Evolutionary conservation across 2,888 invertebrate species (phyloP).

Genomic region (Pandemis corylana): DNA sequence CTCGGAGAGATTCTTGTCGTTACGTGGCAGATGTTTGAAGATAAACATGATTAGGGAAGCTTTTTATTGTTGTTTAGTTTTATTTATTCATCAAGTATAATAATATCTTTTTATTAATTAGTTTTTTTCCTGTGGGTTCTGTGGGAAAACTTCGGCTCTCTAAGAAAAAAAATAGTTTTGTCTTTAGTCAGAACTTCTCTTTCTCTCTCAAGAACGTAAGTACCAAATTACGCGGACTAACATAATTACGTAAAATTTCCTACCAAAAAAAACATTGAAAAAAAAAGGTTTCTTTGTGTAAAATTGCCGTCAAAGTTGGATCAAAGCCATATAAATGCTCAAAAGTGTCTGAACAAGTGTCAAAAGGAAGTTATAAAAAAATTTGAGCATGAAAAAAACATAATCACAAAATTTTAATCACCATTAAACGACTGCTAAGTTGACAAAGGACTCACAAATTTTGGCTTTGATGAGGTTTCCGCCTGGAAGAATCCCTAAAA

Average conservation of each 20-base stretch:
- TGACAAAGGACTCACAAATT: slow-evolving; percentile 32
- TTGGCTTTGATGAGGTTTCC: slow-evolving; percentile 32
- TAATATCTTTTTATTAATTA: no score
- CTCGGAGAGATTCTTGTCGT: neutral
- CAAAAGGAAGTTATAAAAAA: neutral
- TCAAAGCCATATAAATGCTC: neutral
- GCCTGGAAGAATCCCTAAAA: slow-evolving; percentile 30
- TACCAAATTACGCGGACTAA: no score
- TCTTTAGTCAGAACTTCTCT: no score
- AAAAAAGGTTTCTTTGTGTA: no score
- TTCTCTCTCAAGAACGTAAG: no score
- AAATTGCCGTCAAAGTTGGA: no score
- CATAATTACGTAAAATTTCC: no score
- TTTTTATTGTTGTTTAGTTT: neutral
- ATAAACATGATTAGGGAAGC: slow-evolving; percentile 1
- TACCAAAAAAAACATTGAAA: no score
- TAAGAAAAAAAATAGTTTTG: no score
- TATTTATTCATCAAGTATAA: neutral
- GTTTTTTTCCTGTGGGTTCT: no score
- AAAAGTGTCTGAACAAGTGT: slow-evolving; percentile 20
- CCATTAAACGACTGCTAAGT: slow-evolving; percentile 25
- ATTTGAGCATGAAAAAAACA: slow-evolving; percentile 7
- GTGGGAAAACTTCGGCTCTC: no score
- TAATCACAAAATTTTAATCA: slow-evolving; percentile 30
- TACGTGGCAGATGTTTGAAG: neutral